These are phyloP conservation scores for Australoheros facetus DNA, from an alignment of 2,797 vertebrate species.

Conservation along the genomic window DNA sequence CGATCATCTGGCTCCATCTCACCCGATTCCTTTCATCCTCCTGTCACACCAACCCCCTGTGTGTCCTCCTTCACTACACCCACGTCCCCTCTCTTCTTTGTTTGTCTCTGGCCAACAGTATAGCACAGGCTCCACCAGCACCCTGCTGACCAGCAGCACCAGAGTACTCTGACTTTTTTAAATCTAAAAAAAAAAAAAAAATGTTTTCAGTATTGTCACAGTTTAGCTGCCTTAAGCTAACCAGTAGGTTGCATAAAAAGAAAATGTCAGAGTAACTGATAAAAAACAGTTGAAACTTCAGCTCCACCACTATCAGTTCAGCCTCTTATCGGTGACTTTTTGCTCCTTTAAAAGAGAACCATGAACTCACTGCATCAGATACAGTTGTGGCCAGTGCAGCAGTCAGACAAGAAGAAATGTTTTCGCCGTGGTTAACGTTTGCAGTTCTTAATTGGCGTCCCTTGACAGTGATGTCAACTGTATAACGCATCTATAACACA, in stretches of 20 bases:
- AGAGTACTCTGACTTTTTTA: no score
- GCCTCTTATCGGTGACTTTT: neutral
- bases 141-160: no score
- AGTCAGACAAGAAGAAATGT: neutral
- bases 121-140: neutral
- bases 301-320: neutral
- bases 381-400: neutral
- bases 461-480: neutral
- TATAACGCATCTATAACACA: neutral
- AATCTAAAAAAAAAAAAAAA: no score
- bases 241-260: neutral
- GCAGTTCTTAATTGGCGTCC: neutral
- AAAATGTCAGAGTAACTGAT: neutral
- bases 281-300: neutral
- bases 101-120: neutral
- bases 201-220: neutral
- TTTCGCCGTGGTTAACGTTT: neutral
- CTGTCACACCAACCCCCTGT: neutral
- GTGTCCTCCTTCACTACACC: neutral
- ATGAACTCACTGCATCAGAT: neutral
- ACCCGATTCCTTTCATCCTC: neutral
- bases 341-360: neutral
- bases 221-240: neutral
- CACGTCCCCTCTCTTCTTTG: neutral
- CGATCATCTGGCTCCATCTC: neutral